Conservation (phyloP, 1,140 invertebrate species). For the Drosophila mojavensis region DNA sequence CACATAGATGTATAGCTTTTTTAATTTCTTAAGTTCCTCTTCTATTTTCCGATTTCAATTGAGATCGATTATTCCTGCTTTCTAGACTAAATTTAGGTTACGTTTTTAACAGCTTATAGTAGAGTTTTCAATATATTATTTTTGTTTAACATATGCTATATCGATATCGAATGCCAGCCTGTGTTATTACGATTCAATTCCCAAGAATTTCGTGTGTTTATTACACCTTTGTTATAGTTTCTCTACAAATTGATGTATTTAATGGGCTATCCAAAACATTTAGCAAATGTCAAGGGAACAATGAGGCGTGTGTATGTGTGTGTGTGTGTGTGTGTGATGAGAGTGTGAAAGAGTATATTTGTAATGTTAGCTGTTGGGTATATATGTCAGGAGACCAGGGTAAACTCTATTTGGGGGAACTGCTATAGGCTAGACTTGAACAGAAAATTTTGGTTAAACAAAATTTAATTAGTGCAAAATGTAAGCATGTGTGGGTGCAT, state of each 20-base stretch:
- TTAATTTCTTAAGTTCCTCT: no score
- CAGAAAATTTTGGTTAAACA: conserved; percentile 62
- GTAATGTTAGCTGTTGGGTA: background rate
- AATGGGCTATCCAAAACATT: conserved; percentile 61
- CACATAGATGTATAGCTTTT: no score
- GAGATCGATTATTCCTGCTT: no score
- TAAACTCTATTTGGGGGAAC: conserved; percentile 4
- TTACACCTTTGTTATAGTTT: no score
- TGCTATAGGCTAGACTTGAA: conserved; percentile 12
- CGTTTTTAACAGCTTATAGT: no score
- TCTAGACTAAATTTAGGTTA: no score
- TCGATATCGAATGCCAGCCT: no score
- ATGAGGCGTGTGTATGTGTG: conserved; percentile 1
- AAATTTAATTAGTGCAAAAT: conserved; percentile 77
- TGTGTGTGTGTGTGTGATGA: background rate
- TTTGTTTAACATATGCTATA: no score
- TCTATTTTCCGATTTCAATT: no score
- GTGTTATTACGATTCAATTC: no score
- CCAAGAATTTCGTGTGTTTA: no score
- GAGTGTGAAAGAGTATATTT: background rate
- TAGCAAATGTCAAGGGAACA: conserved; percentile 29
- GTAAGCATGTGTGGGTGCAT: conserved; percentile 28
- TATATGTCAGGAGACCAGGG: background rate
- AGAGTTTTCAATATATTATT: no score
- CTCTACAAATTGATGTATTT: conserved; percentile 29